A percentile compares a stretch with the other conserved stretches of the same genome.
Conservation (phyloP, 2,888 invertebrate species). For the Athrips mouffetella region DNA sequence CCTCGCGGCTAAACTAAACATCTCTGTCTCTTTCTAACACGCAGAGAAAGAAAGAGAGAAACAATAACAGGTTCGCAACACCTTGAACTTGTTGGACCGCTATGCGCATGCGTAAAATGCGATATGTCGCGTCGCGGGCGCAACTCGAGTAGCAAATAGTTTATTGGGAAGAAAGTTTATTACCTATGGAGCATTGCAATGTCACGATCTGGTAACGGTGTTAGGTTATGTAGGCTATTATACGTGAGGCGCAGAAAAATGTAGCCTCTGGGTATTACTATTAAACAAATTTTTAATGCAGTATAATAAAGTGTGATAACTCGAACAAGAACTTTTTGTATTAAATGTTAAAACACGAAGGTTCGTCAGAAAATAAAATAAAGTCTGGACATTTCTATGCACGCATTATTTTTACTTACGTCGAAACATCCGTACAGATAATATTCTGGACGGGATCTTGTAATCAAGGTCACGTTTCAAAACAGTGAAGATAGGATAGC, state of each 20-base stretch:
- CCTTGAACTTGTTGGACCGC: slow-evolving; percentile 23
- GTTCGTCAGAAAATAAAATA: too few relatives aligned
- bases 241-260: neutral
- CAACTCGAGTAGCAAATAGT: neutral
- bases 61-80: slow-evolving; percentile 10
- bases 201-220: slow-evolving; percentile 1
- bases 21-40: slow-evolving; percentile 6
- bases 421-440: too few relatives aligned
- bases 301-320: too few relatives aligned
- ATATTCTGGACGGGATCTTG: too few relatives aligned
- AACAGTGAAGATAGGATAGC: too few relatives aligned
- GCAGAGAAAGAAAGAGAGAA: neutral
- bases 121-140: slow-evolving; percentile 1
- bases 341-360: too few relatives aligned
- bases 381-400: too few relatives aligned
- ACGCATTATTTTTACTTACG: too few relatives aligned
- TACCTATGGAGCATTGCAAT: neutral
- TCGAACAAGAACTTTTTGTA: too few relatives aligned
- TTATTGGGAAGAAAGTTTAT: neutral
- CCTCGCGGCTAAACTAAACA: slow-evolving; percentile 11
- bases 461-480: too few relatives aligned
- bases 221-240: neutral
- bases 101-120: slow-evolving; percentile 6
- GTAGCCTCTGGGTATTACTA: neutral
- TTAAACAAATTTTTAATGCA: neutral